phyloP scores from a whole-genome alignment of 2,797 vertebrate species.

The Macroramphosus scolopax region DNA sequence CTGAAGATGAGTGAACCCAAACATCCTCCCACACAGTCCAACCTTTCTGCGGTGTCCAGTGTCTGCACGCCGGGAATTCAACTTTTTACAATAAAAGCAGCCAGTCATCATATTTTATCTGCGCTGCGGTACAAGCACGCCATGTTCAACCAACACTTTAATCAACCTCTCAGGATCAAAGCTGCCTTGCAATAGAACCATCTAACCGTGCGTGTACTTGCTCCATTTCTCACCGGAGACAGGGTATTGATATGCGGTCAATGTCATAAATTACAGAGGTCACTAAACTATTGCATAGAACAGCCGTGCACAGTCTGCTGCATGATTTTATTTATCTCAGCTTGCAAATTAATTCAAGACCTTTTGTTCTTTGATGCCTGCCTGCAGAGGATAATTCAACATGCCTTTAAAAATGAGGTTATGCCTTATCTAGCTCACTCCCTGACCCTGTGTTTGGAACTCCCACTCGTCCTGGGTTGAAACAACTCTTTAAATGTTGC shows the following conservation, averaged over 20 bases:
- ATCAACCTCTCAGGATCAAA: constrained; percentile 9
- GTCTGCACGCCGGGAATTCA: constrained; percentile 22
- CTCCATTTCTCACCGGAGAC: constrained; percentile 9
- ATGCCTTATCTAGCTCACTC: no score
- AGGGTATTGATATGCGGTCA: constrained; percentile 28
- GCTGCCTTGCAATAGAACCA: no score
- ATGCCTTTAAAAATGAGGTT: constrained; percentile 1
- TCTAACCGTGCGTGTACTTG: background rate
- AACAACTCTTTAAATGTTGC: constrained; percentile 41
- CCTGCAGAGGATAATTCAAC: constrained; percentile 8
- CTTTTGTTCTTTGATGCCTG: constrained; percentile 17
- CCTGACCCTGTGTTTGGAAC: constrained; percentile 18
- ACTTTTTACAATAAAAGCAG: constrained; percentile 36
- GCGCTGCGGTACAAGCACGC: constrained; percentile 9
- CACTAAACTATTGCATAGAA: constrained; percentile 19
- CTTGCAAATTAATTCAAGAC: constrained; percentile 18
- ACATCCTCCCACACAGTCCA: constrained; percentile 14
- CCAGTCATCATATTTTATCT: constrained; percentile 30
- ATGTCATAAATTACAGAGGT: constrained; percentile 42
- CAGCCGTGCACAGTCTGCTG: no score
- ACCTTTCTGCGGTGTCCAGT: constrained; percentile 15
- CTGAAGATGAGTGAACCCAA: constrained; percentile 43
- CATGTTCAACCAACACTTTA: constrained; percentile 4
- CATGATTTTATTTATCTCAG: constrained; percentile 9
- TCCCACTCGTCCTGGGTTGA: constrained; percentile 14